Evolutionary conservation across 2,797 vertebrate genomes (phyloP).

Genomic region (Halcyon smyrnensis): DNA sequence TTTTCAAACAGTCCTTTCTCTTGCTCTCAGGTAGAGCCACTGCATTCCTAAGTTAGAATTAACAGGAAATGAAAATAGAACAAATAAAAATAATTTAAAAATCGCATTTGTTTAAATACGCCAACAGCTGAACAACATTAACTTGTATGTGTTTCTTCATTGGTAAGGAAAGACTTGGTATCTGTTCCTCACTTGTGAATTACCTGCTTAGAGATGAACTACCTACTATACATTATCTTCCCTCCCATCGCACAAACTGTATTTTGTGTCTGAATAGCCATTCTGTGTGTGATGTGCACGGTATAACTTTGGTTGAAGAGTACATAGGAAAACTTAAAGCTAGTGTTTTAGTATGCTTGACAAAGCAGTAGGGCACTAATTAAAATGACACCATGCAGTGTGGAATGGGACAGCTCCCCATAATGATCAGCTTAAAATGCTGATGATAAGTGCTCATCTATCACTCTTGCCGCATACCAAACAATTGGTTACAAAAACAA

Average conservation of each 20-base stretch:
- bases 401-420: background rate
- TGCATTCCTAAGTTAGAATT: background rate
- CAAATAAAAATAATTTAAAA: background rate
- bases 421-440: background rate
- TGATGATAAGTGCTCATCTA: background rate
- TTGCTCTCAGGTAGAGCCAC: background rate
- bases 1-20: background rate
- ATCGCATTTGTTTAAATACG: background rate
- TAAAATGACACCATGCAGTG: background rate
- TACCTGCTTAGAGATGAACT: background rate
- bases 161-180: background rate
- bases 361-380: slow-evolving; percentile 9
- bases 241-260: background rate
- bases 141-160: background rate
- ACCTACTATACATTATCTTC: fast-evolving
- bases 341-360: background rate
- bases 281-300: background rate
- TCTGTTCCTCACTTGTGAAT: background rate
- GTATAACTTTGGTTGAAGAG: background rate
- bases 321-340: background rate
- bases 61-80: background rate
- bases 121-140: background rate
- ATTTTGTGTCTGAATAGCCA: background rate
- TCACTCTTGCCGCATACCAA: background rate
- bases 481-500: background rate